Conservation (phyloP, 2,888 invertebrate genomes). For the Ochlodes sylvanus region DNA sequence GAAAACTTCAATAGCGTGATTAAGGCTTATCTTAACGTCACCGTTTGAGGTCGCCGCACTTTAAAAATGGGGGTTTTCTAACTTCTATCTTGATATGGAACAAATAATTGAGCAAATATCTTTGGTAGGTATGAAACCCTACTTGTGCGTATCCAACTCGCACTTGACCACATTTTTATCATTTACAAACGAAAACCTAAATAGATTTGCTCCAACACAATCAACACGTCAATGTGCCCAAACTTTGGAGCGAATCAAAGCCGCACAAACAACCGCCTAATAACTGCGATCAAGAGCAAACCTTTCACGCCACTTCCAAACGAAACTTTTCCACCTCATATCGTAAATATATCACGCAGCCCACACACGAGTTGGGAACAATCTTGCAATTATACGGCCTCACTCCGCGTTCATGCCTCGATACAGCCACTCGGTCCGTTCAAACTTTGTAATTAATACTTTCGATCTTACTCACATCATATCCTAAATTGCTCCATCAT, state of each 20-base stretch:
- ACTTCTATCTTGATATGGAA: no score
- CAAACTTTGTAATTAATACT: slow-evolving; percentile 15
- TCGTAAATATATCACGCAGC: slow-evolving; percentile 24
- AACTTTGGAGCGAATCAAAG: slow-evolving; percentile 8
- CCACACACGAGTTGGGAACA: slow-evolving; percentile 21
- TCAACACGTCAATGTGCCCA: neutral
- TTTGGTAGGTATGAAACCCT: no score
- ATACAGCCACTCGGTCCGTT: slow-evolving; percentile 12
- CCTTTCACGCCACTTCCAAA: slow-evolving; percentile 20
- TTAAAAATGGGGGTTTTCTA: no score
- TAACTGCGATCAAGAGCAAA: slow-evolving; percentile 14
- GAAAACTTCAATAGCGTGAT: no score
- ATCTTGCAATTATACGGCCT: slow-evolving; percentile 20
- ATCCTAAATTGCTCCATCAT: neutral
- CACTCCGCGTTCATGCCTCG: slow-evolving; percentile 12
- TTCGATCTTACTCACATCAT: neutral
- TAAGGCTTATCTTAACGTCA: no score
- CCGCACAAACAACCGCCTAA: slow-evolving; percentile 12
- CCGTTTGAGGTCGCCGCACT: no score
- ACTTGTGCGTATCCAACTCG: no score
- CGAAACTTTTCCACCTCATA: slow-evolving; percentile 22
- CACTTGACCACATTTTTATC: no score
- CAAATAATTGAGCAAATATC: no score
- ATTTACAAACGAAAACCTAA: neutral
- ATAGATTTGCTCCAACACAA: neutral